Conservation (phyloP, 2,888 invertebrate genomes). For the Noctua pronuba region DNA sequence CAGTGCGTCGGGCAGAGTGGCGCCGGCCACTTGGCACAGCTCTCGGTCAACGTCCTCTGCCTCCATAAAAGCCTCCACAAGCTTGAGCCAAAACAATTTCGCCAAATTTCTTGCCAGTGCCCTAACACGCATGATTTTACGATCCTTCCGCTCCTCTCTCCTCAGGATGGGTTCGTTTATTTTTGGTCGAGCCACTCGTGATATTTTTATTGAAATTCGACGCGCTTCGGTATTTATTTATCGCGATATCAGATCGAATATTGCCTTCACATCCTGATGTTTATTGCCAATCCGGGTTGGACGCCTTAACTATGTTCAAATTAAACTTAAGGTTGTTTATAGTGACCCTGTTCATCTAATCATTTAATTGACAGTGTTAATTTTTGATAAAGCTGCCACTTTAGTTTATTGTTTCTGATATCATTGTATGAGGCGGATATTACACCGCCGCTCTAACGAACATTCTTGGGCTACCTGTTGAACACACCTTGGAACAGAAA, state of each 20-base stretch:
- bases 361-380: constrained; percentile 60
- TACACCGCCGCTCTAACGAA: not conserved
- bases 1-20: constrained; percentile 87
- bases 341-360: constrained; percentile 53
- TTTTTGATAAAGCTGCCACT: constrained; percentile 49
- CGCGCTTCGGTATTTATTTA: constrained; percentile 79
- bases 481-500: constrained; percentile 7
- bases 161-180: constrained; percentile 78
- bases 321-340: constrained; percentile 52
- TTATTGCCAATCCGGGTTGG: constrained; percentile 69
- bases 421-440: constrained; percentile 7
- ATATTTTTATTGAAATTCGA: constrained; percentile 83
- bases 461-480: constrained; percentile 33
- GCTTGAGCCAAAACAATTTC: constrained; percentile 89
- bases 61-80: constrained; percentile 87
- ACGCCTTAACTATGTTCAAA: constrained; percentile 63
- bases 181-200: constrained; percentile 74
- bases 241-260: constrained; percentile 81
- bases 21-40: constrained; percentile 89
- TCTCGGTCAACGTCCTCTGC: constrained; percentile 87
- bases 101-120: constrained; percentile 87
- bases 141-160: constrained; percentile 79
- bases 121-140: constrained; percentile 88
- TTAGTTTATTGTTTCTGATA: constrained; percentile 21
- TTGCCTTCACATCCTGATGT: constrained; percentile 73